Percentiles rank a stretch among this genome's conserved stretches.
These are phyloP conservation scores for Deroplatys truncata DNA, from an alignment of 2,888 invertebrate genomes.

Conservation along the genomic window DNA sequence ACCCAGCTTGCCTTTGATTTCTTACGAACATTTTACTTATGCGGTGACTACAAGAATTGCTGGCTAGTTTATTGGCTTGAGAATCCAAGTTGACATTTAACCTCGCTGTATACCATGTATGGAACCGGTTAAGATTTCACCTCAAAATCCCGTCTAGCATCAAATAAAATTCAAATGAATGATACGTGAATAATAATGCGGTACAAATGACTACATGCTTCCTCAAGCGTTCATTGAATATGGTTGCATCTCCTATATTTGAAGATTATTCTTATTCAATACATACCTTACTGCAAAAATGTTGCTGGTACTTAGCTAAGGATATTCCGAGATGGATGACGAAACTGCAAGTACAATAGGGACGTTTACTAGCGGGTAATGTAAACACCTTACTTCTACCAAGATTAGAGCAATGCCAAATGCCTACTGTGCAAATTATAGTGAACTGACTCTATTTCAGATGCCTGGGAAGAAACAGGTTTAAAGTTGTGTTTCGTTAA, in stretches of 20 bases:
- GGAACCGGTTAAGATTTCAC: neutral
- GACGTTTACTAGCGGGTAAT: no score
- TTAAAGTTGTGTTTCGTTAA: no score
- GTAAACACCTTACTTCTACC: no score
- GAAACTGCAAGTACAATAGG: no score
- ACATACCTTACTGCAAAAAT: no score
- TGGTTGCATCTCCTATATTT: neutral
- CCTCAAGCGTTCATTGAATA: neutral
- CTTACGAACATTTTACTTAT: neutral
- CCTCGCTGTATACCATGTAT: neutral
- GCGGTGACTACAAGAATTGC: neutral
- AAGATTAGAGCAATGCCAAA: no score
- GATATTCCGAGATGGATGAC: no score
- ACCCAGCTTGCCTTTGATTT: neutral
- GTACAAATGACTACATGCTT: neutral
- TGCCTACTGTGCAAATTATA: no score
- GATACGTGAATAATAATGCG: neutral
- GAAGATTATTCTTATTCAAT: neutral
- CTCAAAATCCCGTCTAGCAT: neutral
- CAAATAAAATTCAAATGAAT: neutral
- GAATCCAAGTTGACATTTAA: neutral
- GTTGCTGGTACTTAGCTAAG: no score
- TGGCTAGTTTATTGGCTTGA: neutral
- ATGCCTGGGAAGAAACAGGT: no score
- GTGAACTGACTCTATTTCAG: no score